Percentiles rank a stretch among this genome's conserved stretches.
Conservation (phyloP, 2,888 invertebrate species). For the Loripinus fragilis region DNA sequence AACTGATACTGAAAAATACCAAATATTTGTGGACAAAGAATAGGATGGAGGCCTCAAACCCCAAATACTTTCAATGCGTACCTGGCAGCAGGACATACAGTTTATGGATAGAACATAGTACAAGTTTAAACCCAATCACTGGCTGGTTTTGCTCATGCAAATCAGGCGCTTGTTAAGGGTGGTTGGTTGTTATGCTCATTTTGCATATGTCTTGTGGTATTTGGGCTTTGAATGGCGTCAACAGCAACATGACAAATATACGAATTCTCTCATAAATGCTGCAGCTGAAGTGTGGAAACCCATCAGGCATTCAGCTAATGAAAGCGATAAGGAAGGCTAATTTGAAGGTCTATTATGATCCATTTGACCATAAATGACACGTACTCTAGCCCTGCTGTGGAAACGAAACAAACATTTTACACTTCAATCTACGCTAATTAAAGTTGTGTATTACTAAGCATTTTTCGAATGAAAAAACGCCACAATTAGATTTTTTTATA, state of each 20-base stretch:
- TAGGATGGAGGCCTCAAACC: not conserved
- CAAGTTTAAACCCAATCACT: not conserved
- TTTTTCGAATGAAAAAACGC: no score
- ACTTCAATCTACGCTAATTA: no score
- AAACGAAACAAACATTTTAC: no score
- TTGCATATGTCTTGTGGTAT: slow-evolving; percentile 44
- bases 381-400: no score
- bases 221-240: slow-evolving; percentile 15
- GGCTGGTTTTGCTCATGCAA: slow-evolving; percentile 40
- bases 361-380: no score
- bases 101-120: not conserved
- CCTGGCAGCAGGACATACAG: not conserved
- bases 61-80: not conserved
- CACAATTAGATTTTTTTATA: no score
- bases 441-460: no score
- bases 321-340: no score
- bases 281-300: not conserved
- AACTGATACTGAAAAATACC: not conserved
- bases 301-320: no score
- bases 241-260: not conserved
- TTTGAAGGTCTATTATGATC: no score
- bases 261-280: not conserved
- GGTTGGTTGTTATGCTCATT: slow-evolving; percentile 45
- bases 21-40: not conserved
- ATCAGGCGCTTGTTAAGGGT: slow-evolving; percentile 39